A percentile compares a stretch with the other conserved stretches of the same genome.
Evolutionary conservation across 1,140 invertebrate species (phyloP).

Genomic region (Diorhabda carinulata): DNA sequence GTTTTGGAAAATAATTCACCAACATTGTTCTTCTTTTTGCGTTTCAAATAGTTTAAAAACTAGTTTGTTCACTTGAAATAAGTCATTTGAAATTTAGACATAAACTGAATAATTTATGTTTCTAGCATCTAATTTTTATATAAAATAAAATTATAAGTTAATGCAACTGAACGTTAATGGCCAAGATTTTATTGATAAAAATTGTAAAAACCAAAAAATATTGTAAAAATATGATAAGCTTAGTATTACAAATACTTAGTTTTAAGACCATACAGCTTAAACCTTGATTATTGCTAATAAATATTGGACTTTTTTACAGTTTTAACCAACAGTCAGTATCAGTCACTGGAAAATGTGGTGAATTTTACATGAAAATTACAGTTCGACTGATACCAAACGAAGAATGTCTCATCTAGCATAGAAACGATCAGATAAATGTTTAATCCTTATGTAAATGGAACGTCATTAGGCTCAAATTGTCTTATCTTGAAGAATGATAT

Average conservation of each 20-base stretch:
- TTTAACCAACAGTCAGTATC: slow-evolving; percentile 16
- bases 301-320: slow-evolving; percentile 46
- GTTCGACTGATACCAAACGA: slow-evolving; percentile 14
- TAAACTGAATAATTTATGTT: no score
- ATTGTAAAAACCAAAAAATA: no score
- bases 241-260: slow-evolving; percentile 6
- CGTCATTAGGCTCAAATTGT: not conserved
- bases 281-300: slow-evolving; percentile 45
- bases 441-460: not conserved
- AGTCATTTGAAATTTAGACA: no score
- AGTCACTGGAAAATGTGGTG: slow-evolving; percentile 14
- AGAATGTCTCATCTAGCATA: not conserved
- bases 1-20: no score
- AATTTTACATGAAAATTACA: slow-evolving; percentile 3
- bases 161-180: no score
- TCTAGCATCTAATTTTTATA: no score
- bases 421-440: not conserved
- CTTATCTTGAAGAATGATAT: not conserved
- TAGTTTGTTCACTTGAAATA: no score
- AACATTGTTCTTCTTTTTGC: no score
- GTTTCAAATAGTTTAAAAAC: no score
- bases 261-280: slow-evolving; percentile 41
- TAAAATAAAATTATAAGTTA: no score
- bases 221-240: not conserved
- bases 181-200: no score